A percentile compares a stretch with the other conserved stretches of the same genome.
Conservation (phyloP, 1,140 invertebrate genomes). For the Leucophenga varia region DNA sequence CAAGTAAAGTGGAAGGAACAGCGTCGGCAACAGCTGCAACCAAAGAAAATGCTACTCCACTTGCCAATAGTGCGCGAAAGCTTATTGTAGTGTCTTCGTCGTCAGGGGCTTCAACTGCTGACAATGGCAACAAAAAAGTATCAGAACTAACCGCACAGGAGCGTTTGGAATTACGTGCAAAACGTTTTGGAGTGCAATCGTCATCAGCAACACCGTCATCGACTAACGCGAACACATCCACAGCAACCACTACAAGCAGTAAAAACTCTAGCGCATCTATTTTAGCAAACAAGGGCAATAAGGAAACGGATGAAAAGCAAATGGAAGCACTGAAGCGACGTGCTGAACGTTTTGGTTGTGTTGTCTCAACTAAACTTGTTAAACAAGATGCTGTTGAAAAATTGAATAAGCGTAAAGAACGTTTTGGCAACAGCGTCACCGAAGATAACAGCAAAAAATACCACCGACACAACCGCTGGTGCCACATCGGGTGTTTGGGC, state of each 20-base stretch:
- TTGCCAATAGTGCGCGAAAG: slow-evolving; percentile 19
- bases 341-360: slow-evolving; percentile 73
- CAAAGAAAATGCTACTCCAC: background rate
- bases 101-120: slow-evolving; percentile 3
- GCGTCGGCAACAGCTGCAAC: slow-evolving; percentile 11
- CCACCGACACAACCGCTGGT: background rate
- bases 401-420: slow-evolving; percentile 70
- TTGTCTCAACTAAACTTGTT: slow-evolving; percentile 68
- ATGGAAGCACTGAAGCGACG: slow-evolving; percentile 72
- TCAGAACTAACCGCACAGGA: slow-evolving; percentile 67
- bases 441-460: slow-evolving; percentile 31
- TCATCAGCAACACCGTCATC: background rate
- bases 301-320: slow-evolving; percentile 53
- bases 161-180: slow-evolving; percentile 74
- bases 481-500: slow-evolving; percentile 25
- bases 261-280: slow-evolving; percentile 58
- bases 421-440: slow-evolving; percentile 58
- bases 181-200: slow-evolving; percentile 69
- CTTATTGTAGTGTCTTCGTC: slow-evolving; percentile 33
- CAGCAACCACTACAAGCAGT: slow-evolving; percentile 61
- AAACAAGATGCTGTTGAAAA: slow-evolving; percentile 68
- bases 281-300: slow-evolving; percentile 30
- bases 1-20: slow-evolving; percentile 43
- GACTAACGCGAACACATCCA: slow-evolving; percentile 31
- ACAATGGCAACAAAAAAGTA: slow-evolving; percentile 57